Conservation (phyloP, 1,140 invertebrate species). For the Diorhabda sublineata region DNA sequence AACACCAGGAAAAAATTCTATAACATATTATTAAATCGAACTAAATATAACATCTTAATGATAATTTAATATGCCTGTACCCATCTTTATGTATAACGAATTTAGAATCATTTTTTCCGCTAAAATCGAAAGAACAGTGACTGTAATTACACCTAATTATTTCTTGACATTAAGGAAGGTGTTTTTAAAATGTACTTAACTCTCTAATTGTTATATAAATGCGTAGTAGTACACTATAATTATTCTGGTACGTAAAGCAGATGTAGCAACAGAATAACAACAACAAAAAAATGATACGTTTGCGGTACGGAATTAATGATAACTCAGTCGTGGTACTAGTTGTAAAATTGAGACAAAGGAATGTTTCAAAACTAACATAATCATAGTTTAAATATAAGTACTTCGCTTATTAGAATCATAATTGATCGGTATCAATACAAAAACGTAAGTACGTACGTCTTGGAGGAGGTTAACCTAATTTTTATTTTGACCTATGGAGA, state of each 20-base stretch:
- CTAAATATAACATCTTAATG: constrained; percentile 16
- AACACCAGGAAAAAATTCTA: too few species aligned
- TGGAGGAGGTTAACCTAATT: too few species aligned
- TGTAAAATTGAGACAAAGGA: too few species aligned
- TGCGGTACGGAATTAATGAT: not conserved
- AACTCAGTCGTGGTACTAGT: too few species aligned
- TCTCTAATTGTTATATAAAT: constrained; percentile 35
- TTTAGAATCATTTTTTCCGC: constrained; percentile 24
- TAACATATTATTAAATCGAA: too few species aligned
- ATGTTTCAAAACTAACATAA: too few species aligned
- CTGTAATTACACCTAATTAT: constrained; percentile 28
- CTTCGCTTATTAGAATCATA: too few species aligned
- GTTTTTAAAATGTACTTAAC: constrained; percentile 31
- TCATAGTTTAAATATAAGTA: too few species aligned
- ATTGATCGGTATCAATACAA: too few species aligned
- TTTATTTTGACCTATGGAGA: too few species aligned
- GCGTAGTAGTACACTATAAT: not conserved
- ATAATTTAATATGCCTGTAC: constrained; percentile 26
- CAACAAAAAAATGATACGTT: constrained; percentile 4
- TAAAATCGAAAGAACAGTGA: constrained; percentile 17
- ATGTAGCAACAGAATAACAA: constrained; percentile 4
- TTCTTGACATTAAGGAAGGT: constrained; percentile 26
- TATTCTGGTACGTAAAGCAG: constrained; percentile 15
- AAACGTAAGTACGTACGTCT: too few species aligned
- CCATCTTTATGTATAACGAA: not conserved